Base-by-base conservation (phyloP, 2,888 invertebrate species). In the Perizoma affinitatum region DNA sequence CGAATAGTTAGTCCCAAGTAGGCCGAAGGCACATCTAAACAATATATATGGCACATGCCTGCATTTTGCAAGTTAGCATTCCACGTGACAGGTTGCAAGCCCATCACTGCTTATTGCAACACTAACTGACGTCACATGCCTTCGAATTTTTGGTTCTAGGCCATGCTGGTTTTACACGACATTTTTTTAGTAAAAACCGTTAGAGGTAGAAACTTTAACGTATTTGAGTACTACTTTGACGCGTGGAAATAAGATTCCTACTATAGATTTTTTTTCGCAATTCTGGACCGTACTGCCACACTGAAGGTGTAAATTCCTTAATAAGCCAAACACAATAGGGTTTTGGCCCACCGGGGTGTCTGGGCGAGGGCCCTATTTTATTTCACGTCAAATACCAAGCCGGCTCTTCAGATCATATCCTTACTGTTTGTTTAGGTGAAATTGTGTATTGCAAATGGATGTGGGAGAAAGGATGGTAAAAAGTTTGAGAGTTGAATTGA, bases 271-370 rank as follows among this genome's bases (percentile, higher is more conserved):
- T 78, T 82, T 79, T 66, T 75, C 61, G 72, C 73, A 38, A 73
- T 66, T 72, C 73, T 71, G 72, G 74, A 74, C 73, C 72, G 72
- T 75, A 74, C 75, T 77, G 74, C 76, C 71, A 76, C 76, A 71
- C 67, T 66, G 65, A 77, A 85, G 84, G 88, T 87, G 86, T 86
- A 82, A 87, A 86, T 84, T 82, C 84, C 80, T 83, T 87, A 83
- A 84, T 85, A 82, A 82, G 78, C 71, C 74, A 59, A 70, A 73
- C 65, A 83, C 80, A 84, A 87, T 79, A 74, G 75, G 66, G 75
- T 76, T 80, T 76, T 73, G 70, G 72, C 84, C 80, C 83, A 79
- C 80, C 80, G 75, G 79, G 80, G 79, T 67, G 79, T 71, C 75
- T 40, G 48, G 11, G 7, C 42, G 46, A 42, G 51, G 70, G 69